Base-by-base conservation (phyloP, 2,113 vertebrate species). In the Alethe diademata region DNA sequence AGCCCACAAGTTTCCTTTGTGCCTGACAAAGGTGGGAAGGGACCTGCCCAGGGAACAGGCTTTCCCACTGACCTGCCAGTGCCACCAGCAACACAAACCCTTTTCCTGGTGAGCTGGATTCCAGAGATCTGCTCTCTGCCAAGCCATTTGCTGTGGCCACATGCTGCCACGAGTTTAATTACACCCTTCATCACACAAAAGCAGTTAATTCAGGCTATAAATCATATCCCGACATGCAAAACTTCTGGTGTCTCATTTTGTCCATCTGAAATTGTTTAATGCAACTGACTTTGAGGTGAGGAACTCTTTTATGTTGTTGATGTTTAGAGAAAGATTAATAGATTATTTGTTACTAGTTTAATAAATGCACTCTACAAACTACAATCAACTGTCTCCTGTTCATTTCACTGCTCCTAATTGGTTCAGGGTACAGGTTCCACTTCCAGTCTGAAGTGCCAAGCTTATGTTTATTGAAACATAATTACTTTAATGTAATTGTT, bases 401-500 rank as follows among this genome's bases (percentile, higher is more conserved):
- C 42, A 18, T 86, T 91, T 95, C 48, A 78, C 56, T 62, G 73
- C 73, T 65, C 80, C 90, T 97, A 94, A 97, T 76, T 96, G 94
- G 93, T 11, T 38, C 20, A 42, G 81, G 62, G 86, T 40, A 91
- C 58, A 82, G 69, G 75, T 76, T 93, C 88, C 66, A 53, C 40
- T 92, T 95, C 87, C 45, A 79, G 61, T 91, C 65, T 51, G 80
- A 94, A 78, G 73, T 12, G n/a, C 82, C 92, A 61, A 91, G 89
- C 35, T 45, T 94, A 62, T 89, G 60, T 86, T 96, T 95, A 94
- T 94, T 97, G 91, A 94, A 92, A 80, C 48, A 64, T 90, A 95
- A 97, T 96, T 96, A 95, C 75, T 67, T 82, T 93, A 94, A 88
- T 93, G 81, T 75, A 93, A 91, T 96, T 93, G 70, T 92, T 93